Evolutionary conservation across 2,113 vertebrate species (phyloP).

Genomic region (Cheirogaleus medius): DNA sequence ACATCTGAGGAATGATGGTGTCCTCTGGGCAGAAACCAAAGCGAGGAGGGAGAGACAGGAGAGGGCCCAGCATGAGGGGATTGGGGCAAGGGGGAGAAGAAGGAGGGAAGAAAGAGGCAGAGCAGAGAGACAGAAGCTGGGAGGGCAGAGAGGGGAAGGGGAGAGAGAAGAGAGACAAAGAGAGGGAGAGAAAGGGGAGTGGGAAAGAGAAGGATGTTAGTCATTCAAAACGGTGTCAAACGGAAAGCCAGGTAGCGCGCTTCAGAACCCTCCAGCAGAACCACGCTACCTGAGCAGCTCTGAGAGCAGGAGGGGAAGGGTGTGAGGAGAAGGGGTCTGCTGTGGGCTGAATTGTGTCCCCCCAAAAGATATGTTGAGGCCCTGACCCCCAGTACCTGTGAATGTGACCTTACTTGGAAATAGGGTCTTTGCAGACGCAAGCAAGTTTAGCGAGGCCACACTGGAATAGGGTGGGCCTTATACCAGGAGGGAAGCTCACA

Average conservation of each 20-base stretch:
- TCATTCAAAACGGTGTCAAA: background rate
- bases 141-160: background rate
- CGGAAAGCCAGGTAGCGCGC: background rate
- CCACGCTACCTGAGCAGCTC: no score
- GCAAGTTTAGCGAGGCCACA: background rate
- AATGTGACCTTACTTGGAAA: background rate
- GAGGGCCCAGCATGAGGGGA: background rate
- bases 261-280: background rate
- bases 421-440: background rate
- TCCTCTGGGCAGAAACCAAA: background rate
- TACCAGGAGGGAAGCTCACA: background rate
- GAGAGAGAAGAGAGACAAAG: no score
- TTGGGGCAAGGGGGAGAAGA: no score
- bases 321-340: background rate
- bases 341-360: background rate
- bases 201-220: background rate
- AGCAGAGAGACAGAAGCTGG: background rate
- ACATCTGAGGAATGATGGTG: background rate
- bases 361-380: background rate
- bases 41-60: background rate
- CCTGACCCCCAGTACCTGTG: background rate
- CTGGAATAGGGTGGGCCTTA: background rate
- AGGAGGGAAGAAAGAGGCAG: background rate
- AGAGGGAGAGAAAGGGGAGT: background rate
- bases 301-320: background rate